A percentile compares a stretch with the other conserved stretches of the same genome.
These are phyloP conservation scores for Acromyrmex heyeri DNA, from an alignment of 1,140 invertebrate genomes.

Conservation along the genomic window DNA sequence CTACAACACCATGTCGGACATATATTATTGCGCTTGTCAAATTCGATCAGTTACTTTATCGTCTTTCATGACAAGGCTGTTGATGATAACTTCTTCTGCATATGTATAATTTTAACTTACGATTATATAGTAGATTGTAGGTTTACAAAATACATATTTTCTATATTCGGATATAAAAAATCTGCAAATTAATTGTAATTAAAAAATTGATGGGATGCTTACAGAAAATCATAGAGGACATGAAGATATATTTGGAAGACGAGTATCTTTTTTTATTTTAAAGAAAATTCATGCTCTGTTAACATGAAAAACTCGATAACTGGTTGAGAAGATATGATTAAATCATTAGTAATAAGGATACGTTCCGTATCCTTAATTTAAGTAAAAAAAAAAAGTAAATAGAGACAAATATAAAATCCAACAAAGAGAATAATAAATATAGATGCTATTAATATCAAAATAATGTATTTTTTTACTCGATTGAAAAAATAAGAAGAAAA, in stretches of 20 bases:
- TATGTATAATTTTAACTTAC: neutral
- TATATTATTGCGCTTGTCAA: constrained; percentile 69
- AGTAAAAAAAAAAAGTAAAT: neutral
- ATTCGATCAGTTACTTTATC: constrained; percentile 67
- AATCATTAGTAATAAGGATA: neutral
- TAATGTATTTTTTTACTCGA: neutral
- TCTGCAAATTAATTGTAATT: neutral
- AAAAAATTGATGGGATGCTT: neutral
- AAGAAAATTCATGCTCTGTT: neutral
- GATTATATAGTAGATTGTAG: neutral
- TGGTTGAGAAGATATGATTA: neutral
- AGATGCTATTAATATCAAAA: neutral
- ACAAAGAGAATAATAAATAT: neutral
- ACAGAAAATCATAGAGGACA: neutral
- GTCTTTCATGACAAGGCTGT: constrained; percentile 33
- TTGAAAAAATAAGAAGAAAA: neutral
- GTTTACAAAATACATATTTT: neutral
- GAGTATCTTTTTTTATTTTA: neutral
- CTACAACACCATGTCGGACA: constrained; percentile 17
- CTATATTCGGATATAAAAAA: neutral
- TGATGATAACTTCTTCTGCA: neutral
- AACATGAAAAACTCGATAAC: neutral
- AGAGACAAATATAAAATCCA: neutral
- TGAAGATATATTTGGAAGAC: neutral
- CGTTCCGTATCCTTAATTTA: neutral